Evolutionary conservation across 2,888 invertebrate genomes (phyloP).

Genomic region (Pyrrhia umbra): DNA sequence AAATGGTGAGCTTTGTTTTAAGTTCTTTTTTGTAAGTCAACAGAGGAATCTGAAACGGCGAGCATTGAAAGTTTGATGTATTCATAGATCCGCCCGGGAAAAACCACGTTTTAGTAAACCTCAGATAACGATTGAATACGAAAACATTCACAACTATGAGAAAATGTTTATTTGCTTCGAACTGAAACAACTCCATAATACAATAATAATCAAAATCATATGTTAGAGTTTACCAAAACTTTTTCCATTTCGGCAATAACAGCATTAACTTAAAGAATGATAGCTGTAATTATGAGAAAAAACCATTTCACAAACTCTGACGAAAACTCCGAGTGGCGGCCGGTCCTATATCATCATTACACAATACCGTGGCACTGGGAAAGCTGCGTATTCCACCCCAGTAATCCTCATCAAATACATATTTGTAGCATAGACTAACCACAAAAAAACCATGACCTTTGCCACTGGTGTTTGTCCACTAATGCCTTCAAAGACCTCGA

Average conservation of each 20-base stretch:
- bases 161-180: conserved; percentile 4
- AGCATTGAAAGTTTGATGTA: conserved; percentile 9
- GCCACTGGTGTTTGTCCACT: conserved; percentile 76
- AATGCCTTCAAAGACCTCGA: conserved; percentile 82
- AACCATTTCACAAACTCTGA: conserved; percentile 27
- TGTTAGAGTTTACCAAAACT: conserved; percentile 36
- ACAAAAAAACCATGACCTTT: conserved; percentile 82
- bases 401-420: conserved; percentile 48
- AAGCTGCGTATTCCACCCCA: conserved; percentile 35
- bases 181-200: conserved; percentile 29
- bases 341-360: conserved; percentile 42
- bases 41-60: neutral
- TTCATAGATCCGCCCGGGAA: neutral
- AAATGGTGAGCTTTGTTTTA: conserved; percentile 16
- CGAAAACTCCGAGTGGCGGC: conserved; percentile 18
- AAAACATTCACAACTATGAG: neutral
- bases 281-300: conserved; percentile 31
- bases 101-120: neutral
- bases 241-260: conserved; percentile 45
- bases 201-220: conserved; percentile 19
- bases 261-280: conserved; percentile 50
- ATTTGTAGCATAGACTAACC: conserved; percentile 46
- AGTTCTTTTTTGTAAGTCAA: conserved; percentile 14
- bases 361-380: conserved; percentile 33
- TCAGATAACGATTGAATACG: neutral